These are phyloP conservation scores for Proterorhinus semilunaris DNA, from an alignment of 2,113 vertebrate genomes.

Conservation along the genomic window DNA sequence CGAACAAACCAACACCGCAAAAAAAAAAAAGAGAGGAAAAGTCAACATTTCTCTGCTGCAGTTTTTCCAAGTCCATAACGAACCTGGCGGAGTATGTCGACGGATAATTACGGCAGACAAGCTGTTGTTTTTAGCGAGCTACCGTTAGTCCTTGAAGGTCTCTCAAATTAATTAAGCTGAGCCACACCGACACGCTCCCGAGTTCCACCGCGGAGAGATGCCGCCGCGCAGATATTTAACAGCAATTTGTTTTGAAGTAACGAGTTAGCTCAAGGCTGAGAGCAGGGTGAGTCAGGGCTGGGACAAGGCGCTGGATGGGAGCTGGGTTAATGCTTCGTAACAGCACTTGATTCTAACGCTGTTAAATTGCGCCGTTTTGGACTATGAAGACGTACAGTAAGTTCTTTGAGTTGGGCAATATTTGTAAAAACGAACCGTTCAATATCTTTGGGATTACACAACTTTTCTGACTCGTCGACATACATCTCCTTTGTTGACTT, in stretches of 20 bases:
- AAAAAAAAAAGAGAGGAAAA: constrained; percentile 16
- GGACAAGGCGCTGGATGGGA: constrained; percentile 26
- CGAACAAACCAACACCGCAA: constrained; percentile 7
- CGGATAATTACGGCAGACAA: constrained; percentile 27
- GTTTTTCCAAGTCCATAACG: constrained; percentile 10
- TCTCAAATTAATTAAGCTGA: constrained; percentile 40
- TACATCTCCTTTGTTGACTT: too few species aligned
- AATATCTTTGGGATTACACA: too few species aligned
- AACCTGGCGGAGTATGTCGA: constrained; percentile 32
- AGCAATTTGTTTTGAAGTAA: constrained; percentile 40
- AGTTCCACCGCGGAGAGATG: constrained; percentile 33
- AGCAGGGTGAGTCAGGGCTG: constrained; percentile 32
- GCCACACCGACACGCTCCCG: constrained; percentile 27
- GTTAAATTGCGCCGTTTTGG: background rate
- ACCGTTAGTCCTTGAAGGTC: constrained; percentile 27
- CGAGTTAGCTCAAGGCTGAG: constrained; percentile 32
- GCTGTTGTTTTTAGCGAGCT: constrained; percentile 25
- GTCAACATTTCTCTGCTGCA: background rate
- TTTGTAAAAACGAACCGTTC: too few species aligned
- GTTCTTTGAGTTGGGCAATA: too few species aligned
- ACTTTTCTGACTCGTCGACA: too few species aligned
- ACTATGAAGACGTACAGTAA: too few species aligned
- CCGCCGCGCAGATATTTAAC: constrained; percentile 31
- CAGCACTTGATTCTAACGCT: background rate
- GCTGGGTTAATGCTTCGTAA: constrained; percentile 10